Evolutionary conservation across 2,888 invertebrate species (phyloP).

Genomic region (Masnerella sp.): DNA sequence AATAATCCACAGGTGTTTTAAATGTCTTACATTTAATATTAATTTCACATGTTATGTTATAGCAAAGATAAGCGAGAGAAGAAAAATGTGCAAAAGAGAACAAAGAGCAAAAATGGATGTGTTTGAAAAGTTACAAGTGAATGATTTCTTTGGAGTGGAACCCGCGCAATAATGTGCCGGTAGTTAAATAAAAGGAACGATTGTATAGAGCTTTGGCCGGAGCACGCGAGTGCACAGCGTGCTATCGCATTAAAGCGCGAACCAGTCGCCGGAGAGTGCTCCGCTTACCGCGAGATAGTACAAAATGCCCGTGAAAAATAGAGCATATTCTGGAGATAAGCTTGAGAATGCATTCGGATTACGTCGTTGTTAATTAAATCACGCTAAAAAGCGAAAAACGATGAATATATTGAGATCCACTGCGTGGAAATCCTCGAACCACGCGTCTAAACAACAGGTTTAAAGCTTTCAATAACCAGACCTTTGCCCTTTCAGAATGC

Average conservation of each 20-base stretch:
- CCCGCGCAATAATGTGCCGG: conserved; percentile 65
- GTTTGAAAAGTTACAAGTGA: conserved; percentile 35
- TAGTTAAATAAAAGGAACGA: conserved; percentile 68
- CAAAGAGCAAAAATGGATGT: conserved; percentile 7
- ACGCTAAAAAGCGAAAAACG: background rate
- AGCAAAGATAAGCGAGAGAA: background rate
- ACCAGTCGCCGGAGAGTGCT: conserved; percentile 60
- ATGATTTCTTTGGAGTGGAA: conserved; percentile 63
- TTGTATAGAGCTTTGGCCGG: conserved; percentile 54
- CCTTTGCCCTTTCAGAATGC: too few species aligned
- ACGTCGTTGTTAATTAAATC: conserved; percentile 50
- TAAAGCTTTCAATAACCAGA: background rate
- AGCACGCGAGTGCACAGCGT: conserved; percentile 64
- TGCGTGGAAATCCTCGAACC: too few species aligned
- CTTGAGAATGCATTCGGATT: conserved; percentile 41
- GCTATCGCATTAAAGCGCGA: conserved; percentile 65
- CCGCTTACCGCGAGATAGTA: conserved; percentile 67
- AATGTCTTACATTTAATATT: too few species aligned
- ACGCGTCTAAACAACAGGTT: background rate
- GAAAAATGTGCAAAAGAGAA: background rate
- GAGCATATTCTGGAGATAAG: conserved; percentile 62
- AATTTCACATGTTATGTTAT: background rate
- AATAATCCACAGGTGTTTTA: too few species aligned
- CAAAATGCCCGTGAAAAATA: conserved; percentile 67
- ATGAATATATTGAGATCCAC: too few species aligned